These are phyloP conservation scores for Chaenocephalus aceratus DNA, from an alignment of 2,113 vertebrate species.

Conservation along the genomic window DNA sequence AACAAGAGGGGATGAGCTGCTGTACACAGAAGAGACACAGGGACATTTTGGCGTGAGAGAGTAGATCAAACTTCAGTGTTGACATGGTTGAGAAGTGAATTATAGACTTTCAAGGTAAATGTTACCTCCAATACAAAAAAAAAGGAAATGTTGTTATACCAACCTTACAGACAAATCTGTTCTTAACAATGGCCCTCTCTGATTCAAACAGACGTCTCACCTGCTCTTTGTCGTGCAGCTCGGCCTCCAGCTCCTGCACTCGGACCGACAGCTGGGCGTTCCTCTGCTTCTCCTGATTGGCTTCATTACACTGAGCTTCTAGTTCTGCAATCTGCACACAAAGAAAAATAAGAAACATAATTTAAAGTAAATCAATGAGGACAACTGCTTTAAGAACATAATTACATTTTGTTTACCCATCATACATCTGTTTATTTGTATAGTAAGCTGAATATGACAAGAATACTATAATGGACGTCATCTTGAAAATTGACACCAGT, in stretches of 20 bases:
- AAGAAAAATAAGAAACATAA: too few species aligned
- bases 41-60: too few species aligned
- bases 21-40: background rate
- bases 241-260: slow-evolving; percentile 90
- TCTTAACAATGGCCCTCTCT: background rate
- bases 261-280: slow-evolving; percentile 87
- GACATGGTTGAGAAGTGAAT: background rate
- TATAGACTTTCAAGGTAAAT: background rate
- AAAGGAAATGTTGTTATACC: background rate
- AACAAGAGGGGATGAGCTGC: background rate
- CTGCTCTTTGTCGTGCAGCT: slow-evolving; percentile 93
- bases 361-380: background rate
- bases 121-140: background rate
- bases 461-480: background rate
- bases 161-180: background rate
- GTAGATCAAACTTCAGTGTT: too few species aligned
- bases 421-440: background rate
- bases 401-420: slow-evolving; percentile 1
- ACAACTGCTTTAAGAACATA: background rate
- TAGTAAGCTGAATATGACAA: background rate
- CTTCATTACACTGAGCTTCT: slow-evolving; percentile 91
- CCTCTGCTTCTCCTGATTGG: slow-evolving; percentile 90
- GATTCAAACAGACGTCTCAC: slow-evolving; percentile 73
- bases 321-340: slow-evolving; percentile 88
- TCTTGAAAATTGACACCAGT: background rate